Percentiles rank a stretch among this genome's conserved stretches.
These are phyloP conservation scores for Coreius guichenoti DNA, from an alignment of 2,797 vertebrate genomes.

Conservation along the genomic window DNA sequence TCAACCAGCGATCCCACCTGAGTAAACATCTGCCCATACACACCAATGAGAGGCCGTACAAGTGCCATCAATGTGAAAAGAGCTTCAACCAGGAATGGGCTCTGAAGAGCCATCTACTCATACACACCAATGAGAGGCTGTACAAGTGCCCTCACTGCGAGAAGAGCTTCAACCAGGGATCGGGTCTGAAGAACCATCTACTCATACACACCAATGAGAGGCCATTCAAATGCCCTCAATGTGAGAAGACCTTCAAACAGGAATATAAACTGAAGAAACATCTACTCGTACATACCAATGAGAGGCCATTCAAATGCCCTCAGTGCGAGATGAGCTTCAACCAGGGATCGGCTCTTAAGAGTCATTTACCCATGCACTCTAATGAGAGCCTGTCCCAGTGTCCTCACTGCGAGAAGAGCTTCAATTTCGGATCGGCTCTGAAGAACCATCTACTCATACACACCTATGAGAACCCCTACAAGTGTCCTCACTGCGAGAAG, in stretches of 20 bases:
- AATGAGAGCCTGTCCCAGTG: constrained; percentile 6
- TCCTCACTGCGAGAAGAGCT: constrained; percentile 32
- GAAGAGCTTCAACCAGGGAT: too few relatives aligned
- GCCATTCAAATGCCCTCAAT: background rate
- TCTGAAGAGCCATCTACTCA: too few relatives aligned
- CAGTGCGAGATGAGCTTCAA: too few relatives aligned
- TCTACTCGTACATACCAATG: background rate
- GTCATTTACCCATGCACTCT: too few relatives aligned
- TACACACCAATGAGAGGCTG: too few relatives aligned
- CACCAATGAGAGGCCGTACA: constrained; percentile 38
- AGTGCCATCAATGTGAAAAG: too few relatives aligned
- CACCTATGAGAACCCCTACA: constrained; percentile 36
- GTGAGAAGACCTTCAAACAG: background rate
- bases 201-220: background rate
- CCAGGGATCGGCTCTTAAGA: too few relatives aligned
- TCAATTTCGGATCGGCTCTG: background rate
- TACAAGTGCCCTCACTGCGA: too few relatives aligned
- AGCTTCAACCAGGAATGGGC: too few relatives aligned
- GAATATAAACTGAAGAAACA: background rate
- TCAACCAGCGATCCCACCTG: background rate
- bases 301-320: background rate
- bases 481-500: too few relatives aligned
- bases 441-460: constrained; percentile 38
- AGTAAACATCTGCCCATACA: constrained; percentile 40
- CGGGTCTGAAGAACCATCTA: too few relatives aligned